These are phyloP conservation scores for Drosophila longiperda DNA, from an alignment of 2,888 invertebrate genomes.

Conservation along the genomic window DNA sequence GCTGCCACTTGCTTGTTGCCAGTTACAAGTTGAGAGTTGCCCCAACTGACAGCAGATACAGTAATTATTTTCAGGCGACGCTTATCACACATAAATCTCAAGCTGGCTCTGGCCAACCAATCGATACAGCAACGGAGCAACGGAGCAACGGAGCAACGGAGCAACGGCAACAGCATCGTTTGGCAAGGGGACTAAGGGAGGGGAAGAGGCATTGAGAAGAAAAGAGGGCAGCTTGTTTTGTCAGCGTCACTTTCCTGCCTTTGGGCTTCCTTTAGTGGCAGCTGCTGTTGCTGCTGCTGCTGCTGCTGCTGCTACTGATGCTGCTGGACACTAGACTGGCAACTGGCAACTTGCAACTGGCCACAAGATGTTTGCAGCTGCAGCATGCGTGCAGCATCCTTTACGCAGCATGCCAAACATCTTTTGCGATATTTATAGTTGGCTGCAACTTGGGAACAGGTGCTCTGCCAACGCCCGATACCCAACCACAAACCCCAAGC, in stretches of 20 bases:
- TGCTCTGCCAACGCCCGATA: conserved; percentile 72
- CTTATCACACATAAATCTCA: conserved; percentile 81
- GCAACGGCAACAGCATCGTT: conserved; percentile 32
- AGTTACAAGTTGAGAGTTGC: conserved; percentile 41
- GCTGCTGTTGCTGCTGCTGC: conserved; percentile 56
- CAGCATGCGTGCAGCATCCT: conserved; percentile 74
- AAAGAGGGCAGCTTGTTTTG: conserved; percentile 67
- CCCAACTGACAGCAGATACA: conserved; percentile 70
- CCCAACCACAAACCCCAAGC: background rate
- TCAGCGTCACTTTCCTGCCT: conserved; percentile 75
- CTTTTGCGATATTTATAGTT: conserved; percentile 77
- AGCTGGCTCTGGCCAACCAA: conserved; percentile 53
- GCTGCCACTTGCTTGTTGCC: conserved; percentile 21
- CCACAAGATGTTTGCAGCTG: conserved; percentile 75
- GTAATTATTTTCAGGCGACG: conserved; percentile 81
- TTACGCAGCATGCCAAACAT: conserved; percentile 79
- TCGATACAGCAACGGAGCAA: conserved; percentile 60
- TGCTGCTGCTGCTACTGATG: conserved; percentile 17
- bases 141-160: no score
- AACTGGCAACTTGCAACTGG: conserved; percentile 26
- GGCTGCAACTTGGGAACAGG: conserved; percentile 65
- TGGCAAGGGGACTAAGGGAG: background rate
- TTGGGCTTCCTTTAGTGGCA: conserved; percentile 72
- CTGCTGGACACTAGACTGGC: conserved; percentile 18
- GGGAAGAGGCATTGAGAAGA: background rate